Evolutionary conservation across 1,140 invertebrate genomes (phyloP), one percentile per base, ranked within the genome.

Genomic region (Eumeta japonica): DNA sequence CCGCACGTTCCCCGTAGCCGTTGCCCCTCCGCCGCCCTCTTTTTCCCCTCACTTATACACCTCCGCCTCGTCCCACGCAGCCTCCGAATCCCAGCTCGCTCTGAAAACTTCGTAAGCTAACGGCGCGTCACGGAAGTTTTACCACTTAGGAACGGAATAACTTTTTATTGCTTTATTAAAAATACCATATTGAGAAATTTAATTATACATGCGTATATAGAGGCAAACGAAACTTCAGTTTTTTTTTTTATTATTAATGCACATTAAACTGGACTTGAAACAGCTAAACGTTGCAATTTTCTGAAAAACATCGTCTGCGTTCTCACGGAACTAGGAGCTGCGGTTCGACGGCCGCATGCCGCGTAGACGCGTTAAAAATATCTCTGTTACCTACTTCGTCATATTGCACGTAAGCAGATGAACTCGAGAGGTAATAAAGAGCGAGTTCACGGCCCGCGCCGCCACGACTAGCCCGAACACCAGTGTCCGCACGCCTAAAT

Each of bases 391-490:
- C 7, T 37, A 37, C 14, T n/a, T 29, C 11, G 10, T 39, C 36
- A 43, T 43, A 47, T 35, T 48, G 50, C 53, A 61, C 54, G 52
- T 59, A 51, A 52, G 45, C 44, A 61, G 50, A 64, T 64, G 63
- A 71, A 71, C 66, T 67, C 59, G 48, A 36, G 40, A 44, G 57
- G 55, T 60, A 63, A 62, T 62, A 58, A 59, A 62, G 52, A 48
- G 32, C 18, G 62, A 57, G 66, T 71, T 71, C 66, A 71, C 64
- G 66, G 66, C 58, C 64, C 53, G 56, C 49, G 58, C 47, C 35
- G 53, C 37, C 55, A 62, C 54, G 52, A 55, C 48, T 55, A 28
- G 24, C 33, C 5, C 20, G n/a, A n/a, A 24, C n/a, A 24, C 5
- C n/a, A n/a, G 20, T 5, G 5, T n/a, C n/a, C 20, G n/a, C n/a